Base-by-base conservation (phyloP, 2,113 vertebrate species). In the Melanotaenia duboulayi region DNA sequence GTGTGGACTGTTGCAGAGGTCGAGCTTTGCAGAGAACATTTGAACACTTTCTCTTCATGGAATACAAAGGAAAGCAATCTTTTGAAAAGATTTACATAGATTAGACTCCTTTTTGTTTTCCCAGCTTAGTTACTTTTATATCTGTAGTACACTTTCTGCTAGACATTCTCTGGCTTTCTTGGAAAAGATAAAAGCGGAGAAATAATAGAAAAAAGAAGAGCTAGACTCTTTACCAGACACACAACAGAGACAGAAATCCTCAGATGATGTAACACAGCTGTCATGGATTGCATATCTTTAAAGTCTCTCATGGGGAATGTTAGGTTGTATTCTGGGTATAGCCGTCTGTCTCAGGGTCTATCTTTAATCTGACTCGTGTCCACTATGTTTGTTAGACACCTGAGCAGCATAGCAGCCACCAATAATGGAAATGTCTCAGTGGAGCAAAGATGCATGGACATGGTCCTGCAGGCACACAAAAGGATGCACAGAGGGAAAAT, bases 121-220 rank as follows among this genome's bases (percentile, higher is more conserved):
- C 5, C 4, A 46, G 8, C 49, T 59, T 71, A 70, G 32, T 69
- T 49, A 12, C 66, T 48, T 74, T 72, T 55, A 66, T 77, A 52
- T 82, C 65, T 32, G 44, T 40, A 8, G 56, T 42, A 20, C 23
- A 59, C 59, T 55, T 42, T 1, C 32, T 58, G 39, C 35, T 64
- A 65, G 55, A 83, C 37, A 61, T 65, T 76, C 61, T 59, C 24
- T 9, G 28, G 11, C 42, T 71, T 63, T 74, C 39, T 60, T 24
- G 7, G 55, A 63, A 71, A 65, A 84, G 78, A 89, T 86, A 69
- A 89, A 81, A 81, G 85, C 76, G 67, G 84, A 86, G 80, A 80
- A 77, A 66, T 81, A 61, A 73, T 72, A 67, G 72, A 51, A 57
- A 75, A 67, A 74, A 64, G 67, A 69, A 40, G 54, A 74, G 72